These are phyloP conservation scores for Centrocercus urophasianus DNA, from an alignment of 2,113 vertebrate species.

Conservation along the genomic window DNA sequence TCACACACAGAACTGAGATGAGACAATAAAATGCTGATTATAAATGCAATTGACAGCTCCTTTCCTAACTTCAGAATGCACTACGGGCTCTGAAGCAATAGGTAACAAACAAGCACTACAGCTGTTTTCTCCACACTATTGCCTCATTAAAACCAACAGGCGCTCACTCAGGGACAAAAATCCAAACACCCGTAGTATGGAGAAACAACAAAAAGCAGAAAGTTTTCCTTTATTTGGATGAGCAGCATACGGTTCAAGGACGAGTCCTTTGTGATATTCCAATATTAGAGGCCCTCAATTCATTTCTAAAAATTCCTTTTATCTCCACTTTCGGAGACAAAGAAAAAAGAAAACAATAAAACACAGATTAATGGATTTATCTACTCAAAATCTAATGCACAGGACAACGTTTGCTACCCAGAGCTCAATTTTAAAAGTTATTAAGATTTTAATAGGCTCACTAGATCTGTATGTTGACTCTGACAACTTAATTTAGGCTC, in stretches of 20 bases:
- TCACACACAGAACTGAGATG: not conserved
- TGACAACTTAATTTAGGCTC: slow-evolving; percentile 64
- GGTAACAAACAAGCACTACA: not conserved
- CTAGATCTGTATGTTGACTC: slow-evolving; percentile 16
- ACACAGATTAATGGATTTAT: slow-evolving; percentile 1
- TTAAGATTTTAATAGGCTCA: slow-evolving; percentile 71
- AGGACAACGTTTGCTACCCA: slow-evolving; percentile 18
- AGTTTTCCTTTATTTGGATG: not conserved
- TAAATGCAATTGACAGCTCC: not conserved
- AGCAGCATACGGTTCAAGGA: not conserved
- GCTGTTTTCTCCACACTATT: not conserved
- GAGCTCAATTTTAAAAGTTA: slow-evolving; percentile 63
- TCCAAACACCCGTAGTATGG: not conserved
- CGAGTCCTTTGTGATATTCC: not conserved
- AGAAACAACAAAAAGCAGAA: not conserved
- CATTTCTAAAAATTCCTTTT: not conserved
- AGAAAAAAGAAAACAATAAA: not conserved
- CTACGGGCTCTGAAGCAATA: not conserved
- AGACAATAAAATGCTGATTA: not conserved
- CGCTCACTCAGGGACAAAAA: not conserved
- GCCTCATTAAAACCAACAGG: slow-evolving; percentile 1
- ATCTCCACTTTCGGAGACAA: not conserved
- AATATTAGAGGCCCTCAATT: not conserved
- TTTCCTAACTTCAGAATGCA: not conserved
- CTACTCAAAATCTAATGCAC: slow-evolving; percentile 15